Percentiles rank a stretch among this genome's conserved stretches.
phyloP scores from a whole-genome alignment of 1,140 invertebrate genomes.

The Papilio machaon region DNA sequence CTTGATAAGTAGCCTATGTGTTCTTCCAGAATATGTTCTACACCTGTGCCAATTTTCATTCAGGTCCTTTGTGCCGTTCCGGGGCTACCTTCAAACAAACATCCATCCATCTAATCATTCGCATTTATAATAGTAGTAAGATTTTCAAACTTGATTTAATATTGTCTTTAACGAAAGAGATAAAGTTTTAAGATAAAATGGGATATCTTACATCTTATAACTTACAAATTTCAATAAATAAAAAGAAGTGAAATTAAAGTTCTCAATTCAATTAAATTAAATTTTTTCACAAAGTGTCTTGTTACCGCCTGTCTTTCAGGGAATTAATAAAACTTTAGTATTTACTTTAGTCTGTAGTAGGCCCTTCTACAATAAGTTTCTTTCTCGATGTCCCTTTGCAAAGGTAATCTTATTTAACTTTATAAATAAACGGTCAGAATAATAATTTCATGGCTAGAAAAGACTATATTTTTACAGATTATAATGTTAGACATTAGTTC shows the following conservation, averaged over 20 bases:
- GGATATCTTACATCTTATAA: not conserved
- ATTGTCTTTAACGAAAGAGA: no score
- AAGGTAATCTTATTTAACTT: slow-evolving; percentile 20
- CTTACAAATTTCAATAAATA: not conserved
- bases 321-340: slow-evolving; percentile 7
- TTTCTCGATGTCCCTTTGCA: not conserved
- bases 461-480: not conserved
- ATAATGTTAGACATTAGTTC: no score
- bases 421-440: slow-evolving; percentile 6
- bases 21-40: no score
- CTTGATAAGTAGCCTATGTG: no score
- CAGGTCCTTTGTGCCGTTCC: no score
- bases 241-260: not conserved
- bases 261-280: not conserved
- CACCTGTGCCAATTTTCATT: no score
- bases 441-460: not conserved
- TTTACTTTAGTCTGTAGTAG: not conserved
- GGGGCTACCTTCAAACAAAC: no score
- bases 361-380: not conserved
- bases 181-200: no score
- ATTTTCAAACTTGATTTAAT: no score
- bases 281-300: not conserved
- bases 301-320: not conserved
- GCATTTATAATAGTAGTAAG: no score
- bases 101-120: no score